Base-by-base conservation (phyloP, 2,113 vertebrate species). In the Cyphomyrus discorhynchus region DNA sequence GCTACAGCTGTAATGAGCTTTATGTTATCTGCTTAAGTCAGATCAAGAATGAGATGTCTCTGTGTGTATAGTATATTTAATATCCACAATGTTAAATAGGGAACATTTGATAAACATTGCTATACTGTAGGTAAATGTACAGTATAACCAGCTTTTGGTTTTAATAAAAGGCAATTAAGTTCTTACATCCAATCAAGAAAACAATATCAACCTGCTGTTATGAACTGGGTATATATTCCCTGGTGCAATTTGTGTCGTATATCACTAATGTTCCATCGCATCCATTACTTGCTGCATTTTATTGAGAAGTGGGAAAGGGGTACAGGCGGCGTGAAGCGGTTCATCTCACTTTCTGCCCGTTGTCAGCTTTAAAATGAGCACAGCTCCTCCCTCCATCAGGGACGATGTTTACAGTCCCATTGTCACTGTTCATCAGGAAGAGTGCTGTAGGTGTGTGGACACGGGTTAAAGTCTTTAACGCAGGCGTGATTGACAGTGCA, bases 331-430 rank as follows among this genome's bases (percentile, higher is more conserved):
- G 15, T 24, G 17, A 19, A 53, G 13, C 27, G 11, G 62, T 70
- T 49, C 49, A 88, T 77, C 88, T 13, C 45, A 42, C 46, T 77
- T 52, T 31, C 88, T 88, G 66, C 46, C 17, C 19, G 15, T 88
- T 88, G 66, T 88, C 88, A 88, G 56, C 42, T 88, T 66, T 88
- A 42, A 88, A 88, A 66, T 88, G 56, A 88, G 31, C 56, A 62
- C 45, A 77, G n/a, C 19, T 49, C 7, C 46, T 47, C 13, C 46
- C 21, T 80, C 74, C 15, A 52, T 42, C 87, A 88, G 87, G 87
- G 45, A 17, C 35, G 3, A 21, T 66, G 87, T 88, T 88, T 88
- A 66, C 87, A 56, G 56, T 53, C 53, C 58, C 86, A 58, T 45
- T 88, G 56, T 88, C 19, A 88, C 87, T 45, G 24, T 87, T 87